Conservation (phyloP, 37 sponge, comb jelly and placozoan species). For the Aplysina aerophoba region DNA sequence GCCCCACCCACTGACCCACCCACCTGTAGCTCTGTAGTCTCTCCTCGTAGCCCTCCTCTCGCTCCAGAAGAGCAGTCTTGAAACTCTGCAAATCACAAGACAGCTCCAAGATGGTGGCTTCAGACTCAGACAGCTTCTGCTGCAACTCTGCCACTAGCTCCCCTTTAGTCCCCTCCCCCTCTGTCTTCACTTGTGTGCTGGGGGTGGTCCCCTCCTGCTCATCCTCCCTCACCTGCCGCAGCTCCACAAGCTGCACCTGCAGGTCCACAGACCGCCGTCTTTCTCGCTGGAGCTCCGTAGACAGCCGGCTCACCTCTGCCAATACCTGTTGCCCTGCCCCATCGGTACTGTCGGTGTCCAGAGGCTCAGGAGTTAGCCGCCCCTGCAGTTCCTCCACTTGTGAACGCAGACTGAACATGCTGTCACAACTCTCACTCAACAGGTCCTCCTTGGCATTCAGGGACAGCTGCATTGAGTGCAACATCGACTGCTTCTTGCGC, state of each 20-base stretch:
- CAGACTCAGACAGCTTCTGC: not conserved
- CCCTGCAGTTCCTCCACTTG: not conserved
- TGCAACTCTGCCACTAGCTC: not conserved
- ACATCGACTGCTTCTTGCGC: conserved; percentile 12
- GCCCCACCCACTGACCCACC: not conserved
- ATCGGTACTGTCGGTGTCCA: not conserved
- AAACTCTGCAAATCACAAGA: conserved; percentile 27
- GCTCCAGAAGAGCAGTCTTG: conserved; percentile 10
- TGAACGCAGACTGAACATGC: not conserved
- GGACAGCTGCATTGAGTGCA: conserved; percentile 3
- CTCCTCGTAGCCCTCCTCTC: conserved; percentile 27
- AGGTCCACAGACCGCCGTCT: not conserved
- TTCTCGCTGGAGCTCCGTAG: not conserved
- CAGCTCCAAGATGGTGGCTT: conserved; percentile 14
- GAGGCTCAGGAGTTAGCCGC: not conserved
- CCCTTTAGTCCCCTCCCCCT: not conserved
- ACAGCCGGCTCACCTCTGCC: not conserved
- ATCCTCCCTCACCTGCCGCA: not conserved
- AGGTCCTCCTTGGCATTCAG: conserved; percentile 25
- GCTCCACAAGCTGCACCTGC: not conserved
- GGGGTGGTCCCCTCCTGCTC: not conserved
- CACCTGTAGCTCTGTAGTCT: conserved; percentile 13
- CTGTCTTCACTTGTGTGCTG: not conserved
- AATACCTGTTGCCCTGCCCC: not conserved
- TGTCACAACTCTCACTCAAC: not conserved